Evolutionary conservation across 2,113 vertebrate genomes (phyloP).

Genomic region (Actenoides hombroni): DNA sequence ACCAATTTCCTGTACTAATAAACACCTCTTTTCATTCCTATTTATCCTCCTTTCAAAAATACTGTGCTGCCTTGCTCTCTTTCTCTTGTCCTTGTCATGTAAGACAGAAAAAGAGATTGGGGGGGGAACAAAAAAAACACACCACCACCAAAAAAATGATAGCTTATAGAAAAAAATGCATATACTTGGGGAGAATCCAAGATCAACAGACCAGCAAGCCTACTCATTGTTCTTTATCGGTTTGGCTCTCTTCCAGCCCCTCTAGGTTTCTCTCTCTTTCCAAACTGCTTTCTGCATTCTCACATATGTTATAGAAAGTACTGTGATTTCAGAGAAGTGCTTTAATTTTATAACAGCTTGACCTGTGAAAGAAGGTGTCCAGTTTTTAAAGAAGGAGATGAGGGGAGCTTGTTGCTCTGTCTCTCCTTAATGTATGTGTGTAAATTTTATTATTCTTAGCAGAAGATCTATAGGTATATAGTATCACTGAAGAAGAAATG

Average conservation of each 20-base stretch:
- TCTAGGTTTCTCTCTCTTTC: slow-evolving; percentile 31
- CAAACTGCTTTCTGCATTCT: slow-evolving; percentile 53
- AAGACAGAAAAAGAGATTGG: background rate
- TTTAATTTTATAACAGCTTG: slow-evolving; percentile 20
- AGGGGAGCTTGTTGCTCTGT: background rate
- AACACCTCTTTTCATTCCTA: slow-evolving; percentile 39
- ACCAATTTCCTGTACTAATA: slow-evolving; percentile 52
- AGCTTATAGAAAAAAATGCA: background rate
- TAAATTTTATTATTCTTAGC: background rate
- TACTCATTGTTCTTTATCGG: slow-evolving; percentile 56
- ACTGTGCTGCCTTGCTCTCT: background rate
- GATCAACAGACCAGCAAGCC: slow-evolving; percentile 65
- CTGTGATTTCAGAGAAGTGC: background rate
- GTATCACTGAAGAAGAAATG: background rate
- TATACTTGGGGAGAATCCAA: slow-evolving; percentile 51
- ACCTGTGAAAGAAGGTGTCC: background rate
- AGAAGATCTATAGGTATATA: background rate
- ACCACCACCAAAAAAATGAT: background rate
- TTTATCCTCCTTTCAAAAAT: slow-evolving; percentile 11
- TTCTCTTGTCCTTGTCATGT: slow-evolving; percentile 15
- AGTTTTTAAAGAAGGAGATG: background rate
- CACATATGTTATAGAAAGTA: slow-evolving; percentile 47
- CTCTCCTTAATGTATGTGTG: background rate
- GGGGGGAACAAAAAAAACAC: background rate
- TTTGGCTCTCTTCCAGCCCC: slow-evolving; percentile 48